Base-by-base conservation (phyloP, 2,113 vertebrate species). In the Terrapene triunguis region DNA sequence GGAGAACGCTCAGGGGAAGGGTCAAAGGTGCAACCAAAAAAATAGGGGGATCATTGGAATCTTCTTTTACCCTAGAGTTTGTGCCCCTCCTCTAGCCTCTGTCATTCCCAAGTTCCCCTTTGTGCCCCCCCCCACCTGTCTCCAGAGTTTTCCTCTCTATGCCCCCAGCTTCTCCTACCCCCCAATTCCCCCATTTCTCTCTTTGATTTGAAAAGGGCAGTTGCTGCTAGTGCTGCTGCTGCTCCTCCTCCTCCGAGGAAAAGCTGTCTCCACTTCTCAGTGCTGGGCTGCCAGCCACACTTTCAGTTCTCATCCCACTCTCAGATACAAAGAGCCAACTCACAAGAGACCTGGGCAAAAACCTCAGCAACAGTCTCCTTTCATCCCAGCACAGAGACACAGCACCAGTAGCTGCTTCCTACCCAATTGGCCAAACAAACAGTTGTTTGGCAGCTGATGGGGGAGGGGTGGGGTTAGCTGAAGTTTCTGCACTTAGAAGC, bases 251-350 rank as follows among this genome's bases (percentile, higher is more conserved):
- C 25, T 57, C 8, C 42, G 19, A 5, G 89, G 38, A 2, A 8
- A 1, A 7, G 16, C 2, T 3, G 2, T 3, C 84, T 5, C 17
- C 25, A 62, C 48, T 69, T 16, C n/a, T 42, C 11, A 86, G 29
- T 84, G 5, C 21, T 82, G 65, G 76, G 35, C 27, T 85, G 29
- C 6, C 0, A 1, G 1, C 1, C 83, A 1, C 54, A 24, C 1
- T 4, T 55, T 22, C 8, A 55, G 9, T 9, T 76, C 10, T 1
- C 0, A 25, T 8, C 29, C 47, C 0, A 1, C 9, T 38, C 12
- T 42, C 32, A 27, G 10, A 82, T 57, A 51, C 17, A 3, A 83
- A 57, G 42, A 79, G 47, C 2, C 8, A 62, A 2, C 8, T 76
- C 44, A 89, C n/a, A 59, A 54, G 84, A 84, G 3, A 57, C 2